A percentile compares a stretch with the other conserved stretches of the same genome.
Evolutionary conservation across 2,113 vertebrate species (phyloP).

Genomic region (Xenotilapia longispinis): DNA sequence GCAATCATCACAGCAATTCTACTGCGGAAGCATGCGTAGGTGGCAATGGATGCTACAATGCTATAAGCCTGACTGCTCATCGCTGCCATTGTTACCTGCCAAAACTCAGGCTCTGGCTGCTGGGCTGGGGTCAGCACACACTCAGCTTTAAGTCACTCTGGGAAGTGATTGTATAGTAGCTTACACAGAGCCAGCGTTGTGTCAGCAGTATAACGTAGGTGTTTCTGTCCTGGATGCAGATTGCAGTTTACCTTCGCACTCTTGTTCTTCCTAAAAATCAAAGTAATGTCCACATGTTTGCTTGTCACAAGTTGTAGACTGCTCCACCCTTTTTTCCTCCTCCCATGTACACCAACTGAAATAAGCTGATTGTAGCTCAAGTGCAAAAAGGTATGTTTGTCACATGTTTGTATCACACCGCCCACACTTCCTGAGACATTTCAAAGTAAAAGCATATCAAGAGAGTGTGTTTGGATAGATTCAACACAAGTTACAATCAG

Average conservation of each 20-base stretch:
- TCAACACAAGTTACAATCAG: background rate
- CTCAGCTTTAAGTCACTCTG: background rate
- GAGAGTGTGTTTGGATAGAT: background rate
- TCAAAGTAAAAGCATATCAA: background rate
- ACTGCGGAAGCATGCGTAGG: background rate
- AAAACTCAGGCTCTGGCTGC: background rate
- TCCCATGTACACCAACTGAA: background rate
- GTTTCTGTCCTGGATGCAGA: background rate
- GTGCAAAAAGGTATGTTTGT: background rate
- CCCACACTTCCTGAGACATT: background rate
- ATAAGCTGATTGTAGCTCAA: background rate
- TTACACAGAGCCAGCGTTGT: background rate
- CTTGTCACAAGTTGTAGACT: background rate
- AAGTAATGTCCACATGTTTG: background rate
- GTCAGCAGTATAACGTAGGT: background rate
- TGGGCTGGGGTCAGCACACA: background rate
- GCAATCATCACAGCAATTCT: background rate
- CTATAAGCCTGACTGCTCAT: background rate
- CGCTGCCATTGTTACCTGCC: background rate
- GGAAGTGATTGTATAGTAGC: background rate
- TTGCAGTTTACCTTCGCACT: background rate
- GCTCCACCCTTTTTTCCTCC: background rate
- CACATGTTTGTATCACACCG: background rate
- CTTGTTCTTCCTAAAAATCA: background rate
- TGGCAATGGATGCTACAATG: background rate